A percentile compares a stretch with the other conserved stretches of the same genome.
Evolutionary conservation across 2,113 vertebrate species (phyloP).

Genomic region (Daubentonia madagascariensis): DNA sequence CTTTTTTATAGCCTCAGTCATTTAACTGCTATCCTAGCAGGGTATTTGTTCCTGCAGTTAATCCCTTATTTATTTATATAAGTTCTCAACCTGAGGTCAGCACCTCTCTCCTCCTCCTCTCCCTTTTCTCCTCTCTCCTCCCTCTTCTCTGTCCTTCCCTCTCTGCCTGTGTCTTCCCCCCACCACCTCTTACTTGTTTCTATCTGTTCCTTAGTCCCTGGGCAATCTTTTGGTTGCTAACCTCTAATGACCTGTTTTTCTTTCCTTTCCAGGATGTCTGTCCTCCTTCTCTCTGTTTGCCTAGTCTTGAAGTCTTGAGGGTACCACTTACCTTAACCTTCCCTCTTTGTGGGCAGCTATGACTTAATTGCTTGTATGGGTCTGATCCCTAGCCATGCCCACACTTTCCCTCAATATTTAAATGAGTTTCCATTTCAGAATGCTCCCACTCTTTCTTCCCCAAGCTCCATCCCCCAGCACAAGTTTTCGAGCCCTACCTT

Average conservation of each 20-base stretch:
- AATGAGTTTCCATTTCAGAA: constrained; percentile 5
- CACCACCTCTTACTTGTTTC: neutral
- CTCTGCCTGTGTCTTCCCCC: neutral
- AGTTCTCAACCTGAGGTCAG: neutral
- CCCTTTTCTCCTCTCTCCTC: neutral
- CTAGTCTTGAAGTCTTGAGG: neutral
- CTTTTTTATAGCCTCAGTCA: neutral
- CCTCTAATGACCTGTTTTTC: neutral
- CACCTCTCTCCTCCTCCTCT: neutral
- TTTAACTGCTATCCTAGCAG: constrained; percentile 15
- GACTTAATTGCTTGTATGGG: neutral
- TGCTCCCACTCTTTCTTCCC: neutral
- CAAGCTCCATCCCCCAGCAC: neutral
- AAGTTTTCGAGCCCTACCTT: neutral
- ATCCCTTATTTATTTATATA: neutral
- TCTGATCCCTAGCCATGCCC: neutral
- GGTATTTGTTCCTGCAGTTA: neutral
- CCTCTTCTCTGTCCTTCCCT: neutral
- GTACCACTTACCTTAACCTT: neutral
- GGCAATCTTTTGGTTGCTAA: constrained; percentile 8
- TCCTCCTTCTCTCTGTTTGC: neutral
- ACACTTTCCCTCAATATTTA: neutral
- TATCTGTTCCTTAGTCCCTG: neutral
- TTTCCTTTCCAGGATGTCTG: neutral
- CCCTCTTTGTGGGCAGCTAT: neutral